phyloP scores from a whole-genome alignment of 2,797 vertebrate genomes.

The Choloepus didactylus region DNA sequence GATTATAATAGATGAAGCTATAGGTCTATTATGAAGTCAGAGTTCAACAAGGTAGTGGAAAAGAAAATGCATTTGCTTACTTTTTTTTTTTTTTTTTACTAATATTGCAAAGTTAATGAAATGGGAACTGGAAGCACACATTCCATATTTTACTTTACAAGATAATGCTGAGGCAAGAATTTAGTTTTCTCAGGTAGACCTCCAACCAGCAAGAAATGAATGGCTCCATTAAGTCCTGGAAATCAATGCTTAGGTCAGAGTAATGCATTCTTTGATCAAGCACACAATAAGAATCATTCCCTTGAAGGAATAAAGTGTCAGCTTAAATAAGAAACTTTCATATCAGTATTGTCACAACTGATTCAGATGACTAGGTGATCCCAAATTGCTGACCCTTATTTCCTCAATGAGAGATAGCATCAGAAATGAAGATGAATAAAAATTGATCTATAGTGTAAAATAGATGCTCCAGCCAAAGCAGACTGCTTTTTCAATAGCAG shows the following conservation, averaged over 20 bases:
- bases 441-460: slow-evolving; percentile 15
- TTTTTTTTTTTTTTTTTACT: not conserved
- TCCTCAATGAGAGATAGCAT: slow-evolving; percentile 53
- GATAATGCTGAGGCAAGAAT: not conserved
- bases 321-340: not conserved
- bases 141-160: slow-evolving; percentile 43
- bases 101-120: not conserved
- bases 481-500: not conserved
- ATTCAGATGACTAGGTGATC: not conserved
- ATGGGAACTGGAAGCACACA: not conserved
- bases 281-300: slow-evolving; percentile 19
- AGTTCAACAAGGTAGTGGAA: not conserved
- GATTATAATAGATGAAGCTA: not conserved
- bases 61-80: not conserved
- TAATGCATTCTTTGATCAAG: slow-evolving; percentile 12
- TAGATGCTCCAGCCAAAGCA: not conserved
- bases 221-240: not conserved
- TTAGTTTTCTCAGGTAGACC: slow-evolving; percentile 30
- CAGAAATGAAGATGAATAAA: slow-evolving; percentile 61
- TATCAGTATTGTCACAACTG: not conserved
- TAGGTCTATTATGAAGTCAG: not conserved
- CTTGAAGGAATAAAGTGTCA: slow-evolving; percentile 32
- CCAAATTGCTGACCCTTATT: slow-evolving; percentile 42
- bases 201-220: not conserved
- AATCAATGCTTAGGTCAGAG: not conserved